Conservation (phyloP, 2,888 invertebrate species). For the Calephelis perditalis region DNA sequence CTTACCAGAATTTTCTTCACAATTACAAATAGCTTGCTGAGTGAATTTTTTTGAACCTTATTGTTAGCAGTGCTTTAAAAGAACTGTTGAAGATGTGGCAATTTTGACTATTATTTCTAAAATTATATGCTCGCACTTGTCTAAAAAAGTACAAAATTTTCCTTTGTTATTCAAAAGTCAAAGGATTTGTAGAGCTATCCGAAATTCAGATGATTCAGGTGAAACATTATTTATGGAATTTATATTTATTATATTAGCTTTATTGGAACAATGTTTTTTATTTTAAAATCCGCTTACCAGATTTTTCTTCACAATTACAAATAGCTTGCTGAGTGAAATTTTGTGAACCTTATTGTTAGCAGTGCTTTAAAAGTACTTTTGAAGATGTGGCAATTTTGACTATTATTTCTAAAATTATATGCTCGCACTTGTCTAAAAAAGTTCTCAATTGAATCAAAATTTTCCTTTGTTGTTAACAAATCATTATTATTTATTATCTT, state of each 20-base stretch:
- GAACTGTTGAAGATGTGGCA: slow-evolving; percentile 30
- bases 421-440: slow-evolving; percentile 34
- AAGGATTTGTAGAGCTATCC: not conserved
- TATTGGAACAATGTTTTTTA: not conserved
- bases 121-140: slow-evolving; percentile 33
- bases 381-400: slow-evolving; percentile 31
- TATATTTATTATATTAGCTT: no score
- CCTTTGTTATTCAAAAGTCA: not conserved
- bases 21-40: no score
- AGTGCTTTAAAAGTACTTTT: slow-evolving; percentile 31
- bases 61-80: slow-evolving; percentile 32
- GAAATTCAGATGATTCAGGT: not conserved
- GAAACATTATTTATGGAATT: not conserved
- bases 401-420: slow-evolving; percentile 34
- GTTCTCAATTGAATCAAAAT: slow-evolving; percentile 24
- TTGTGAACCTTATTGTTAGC: slow-evolving; percentile 25
- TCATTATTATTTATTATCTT: slow-evolving; percentile 20
- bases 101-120: slow-evolving; percentile 32
- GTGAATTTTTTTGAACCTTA: slow-evolving; percentile 11
- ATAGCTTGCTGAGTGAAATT: no score
- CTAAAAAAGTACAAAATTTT: slow-evolving; percentile 30
- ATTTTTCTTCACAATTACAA: no score
- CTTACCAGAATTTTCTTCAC: not conserved
- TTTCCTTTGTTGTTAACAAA: slow-evolving; percentile 15
- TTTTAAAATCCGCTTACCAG: not conserved